Evolutionary conservation across 1,140 invertebrate species (phyloP).

Genomic region (Anoplophora glabripennis): DNA sequence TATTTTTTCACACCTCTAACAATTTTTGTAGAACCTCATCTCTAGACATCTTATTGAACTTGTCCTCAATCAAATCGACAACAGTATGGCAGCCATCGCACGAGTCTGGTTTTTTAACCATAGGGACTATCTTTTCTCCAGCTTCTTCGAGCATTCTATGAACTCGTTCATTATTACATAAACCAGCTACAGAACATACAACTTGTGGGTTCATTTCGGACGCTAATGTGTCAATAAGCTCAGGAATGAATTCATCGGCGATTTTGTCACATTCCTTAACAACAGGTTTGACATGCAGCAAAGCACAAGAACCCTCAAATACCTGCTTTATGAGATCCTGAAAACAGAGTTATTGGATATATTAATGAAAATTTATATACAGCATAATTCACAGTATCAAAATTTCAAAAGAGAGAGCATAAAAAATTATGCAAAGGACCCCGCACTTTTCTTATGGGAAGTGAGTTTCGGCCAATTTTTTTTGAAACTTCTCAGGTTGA

Average conservation of each 20-base stretch:
- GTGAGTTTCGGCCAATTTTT: too few species aligned
- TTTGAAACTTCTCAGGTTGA: too few species aligned
- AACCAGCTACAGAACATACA: slow-evolving; percentile 82
- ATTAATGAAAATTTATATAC: not conserved
- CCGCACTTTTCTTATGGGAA: too few species aligned
- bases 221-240: slow-evolving; percentile 80
- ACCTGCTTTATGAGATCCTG: slow-evolving; percentile 82
- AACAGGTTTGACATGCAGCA: slow-evolving; percentile 75
- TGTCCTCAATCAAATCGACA: slow-evolving; percentile 53
- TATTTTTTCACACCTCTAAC: slow-evolving; percentile 49
- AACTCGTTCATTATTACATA: slow-evolving; percentile 77
- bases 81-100: slow-evolving; percentile 60
- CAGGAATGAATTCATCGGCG: slow-evolving; percentile 82
- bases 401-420: too few species aligned
- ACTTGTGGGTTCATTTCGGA: slow-evolving; percentile 84
- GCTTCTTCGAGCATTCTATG: slow-evolving; percentile 62
- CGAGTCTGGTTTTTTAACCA: slow-evolving; percentile 34
- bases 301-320: slow-evolving; percentile 82
- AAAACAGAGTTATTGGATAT: slow-evolving; percentile 20
- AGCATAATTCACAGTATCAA: too few species aligned
- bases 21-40: slow-evolving; percentile 59
- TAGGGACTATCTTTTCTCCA: not conserved
- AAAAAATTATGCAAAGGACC: too few species aligned
- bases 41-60: slow-evolving; percentile 55
- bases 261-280: slow-evolving; percentile 75